Conservation (phyloP, 2,113 vertebrate genomes). For the Salminus brasiliensis region DNA sequence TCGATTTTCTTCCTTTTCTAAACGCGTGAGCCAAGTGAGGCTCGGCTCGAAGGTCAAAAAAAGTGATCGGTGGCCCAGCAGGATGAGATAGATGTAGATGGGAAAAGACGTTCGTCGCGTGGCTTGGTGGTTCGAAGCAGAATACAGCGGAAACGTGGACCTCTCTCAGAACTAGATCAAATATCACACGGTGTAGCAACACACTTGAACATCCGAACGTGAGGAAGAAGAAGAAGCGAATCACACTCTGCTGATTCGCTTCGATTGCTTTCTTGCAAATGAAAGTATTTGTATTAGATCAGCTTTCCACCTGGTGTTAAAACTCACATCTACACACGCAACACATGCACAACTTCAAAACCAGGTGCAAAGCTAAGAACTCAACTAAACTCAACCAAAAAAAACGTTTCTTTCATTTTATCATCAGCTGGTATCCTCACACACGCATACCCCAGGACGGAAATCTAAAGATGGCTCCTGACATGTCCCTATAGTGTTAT, state of each 20-base stretch:
- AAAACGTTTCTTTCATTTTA: slow-evolving; percentile 30
- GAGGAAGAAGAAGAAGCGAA: no score
- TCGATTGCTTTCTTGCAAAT: background rate
- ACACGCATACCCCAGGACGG: no score
- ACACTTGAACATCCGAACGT: no score
- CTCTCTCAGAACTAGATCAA: background rate
- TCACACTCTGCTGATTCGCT: background rate
- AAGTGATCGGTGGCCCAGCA: slow-evolving; percentile 46
- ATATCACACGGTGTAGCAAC: background rate
- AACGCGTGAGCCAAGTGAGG: slow-evolving; percentile 44
- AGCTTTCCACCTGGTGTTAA: background rate
- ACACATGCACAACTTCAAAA: background rate
- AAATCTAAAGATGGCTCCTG: slow-evolving; percentile 28
- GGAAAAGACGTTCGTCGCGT: slow-evolving; percentile 15
- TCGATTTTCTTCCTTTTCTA: slow-evolving; percentile 32
- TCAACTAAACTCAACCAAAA: background rate
- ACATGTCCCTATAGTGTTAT: background rate
- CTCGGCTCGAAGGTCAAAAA: slow-evolving; percentile 53
- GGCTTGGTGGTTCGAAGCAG: slow-evolving; percentile 8
- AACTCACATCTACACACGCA: background rate
- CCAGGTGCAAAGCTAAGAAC: background rate
- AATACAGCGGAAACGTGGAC: background rate
- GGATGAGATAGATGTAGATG: slow-evolving; percentile 34
- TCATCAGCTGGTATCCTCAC: slow-evolving; percentile 14
- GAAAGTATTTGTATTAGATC: background rate